A percentile compares a stretch with the other conserved stretches of the same genome.
Conservation (phyloP, 2,113 vertebrate genomes). For the Agapornis roseicollis region DNA sequence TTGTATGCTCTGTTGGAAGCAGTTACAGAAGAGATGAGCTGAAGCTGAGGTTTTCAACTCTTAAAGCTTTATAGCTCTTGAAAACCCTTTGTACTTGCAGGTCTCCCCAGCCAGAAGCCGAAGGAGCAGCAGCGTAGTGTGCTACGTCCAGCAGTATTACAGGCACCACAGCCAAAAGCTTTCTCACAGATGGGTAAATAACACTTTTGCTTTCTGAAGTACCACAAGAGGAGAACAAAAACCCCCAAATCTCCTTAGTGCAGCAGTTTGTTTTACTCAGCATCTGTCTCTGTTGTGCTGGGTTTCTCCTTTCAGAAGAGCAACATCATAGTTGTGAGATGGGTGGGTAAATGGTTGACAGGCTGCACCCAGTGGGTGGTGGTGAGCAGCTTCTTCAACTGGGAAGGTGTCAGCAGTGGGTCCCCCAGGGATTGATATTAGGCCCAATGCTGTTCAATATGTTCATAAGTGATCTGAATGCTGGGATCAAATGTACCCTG, state of each 20-base stretch:
- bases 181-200: constrained; percentile 86
- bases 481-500: neutral
- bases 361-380: neutral
- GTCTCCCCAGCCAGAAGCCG: constrained; percentile 95
- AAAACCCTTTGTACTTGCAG: constrained; percentile 70
- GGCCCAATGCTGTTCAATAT: neutral
- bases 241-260: neutral
- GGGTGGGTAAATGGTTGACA: neutral
- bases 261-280: neutral
- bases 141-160: constrained; percentile 92
- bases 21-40: neutral
- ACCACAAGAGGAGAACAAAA: neutral
- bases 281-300: neutral
- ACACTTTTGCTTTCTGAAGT: neutral
- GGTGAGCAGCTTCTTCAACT: neutral
- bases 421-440: neutral
- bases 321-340: neutral
- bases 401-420: neutral
- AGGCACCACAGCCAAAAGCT: constrained; percentile 88
- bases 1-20: neutral
- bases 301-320: neutral
- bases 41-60: neutral
- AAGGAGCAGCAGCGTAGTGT: constrained; percentile 96
- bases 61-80: neutral
- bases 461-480: neutral